Percentiles rank a stretch among this genome's conserved stretches.
Conservation (phyloP, 2,113 vertebrate species). For the Pygoscelis antarcticus region DNA sequence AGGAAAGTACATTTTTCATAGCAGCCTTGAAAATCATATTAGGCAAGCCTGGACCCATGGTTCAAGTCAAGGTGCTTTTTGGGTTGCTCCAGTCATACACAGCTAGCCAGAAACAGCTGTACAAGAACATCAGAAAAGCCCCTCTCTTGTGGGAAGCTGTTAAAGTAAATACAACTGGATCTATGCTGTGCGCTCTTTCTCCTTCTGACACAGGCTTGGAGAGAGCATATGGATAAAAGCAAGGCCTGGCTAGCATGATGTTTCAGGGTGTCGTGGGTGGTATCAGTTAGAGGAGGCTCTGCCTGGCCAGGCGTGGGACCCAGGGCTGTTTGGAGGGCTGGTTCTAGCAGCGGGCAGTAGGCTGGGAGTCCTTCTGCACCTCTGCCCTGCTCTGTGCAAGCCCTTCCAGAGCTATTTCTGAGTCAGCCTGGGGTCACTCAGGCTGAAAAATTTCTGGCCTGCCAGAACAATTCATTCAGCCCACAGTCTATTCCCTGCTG, state of each 20-base stretch:
- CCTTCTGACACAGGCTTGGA: neutral
- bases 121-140: neutral
- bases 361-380: neutral
- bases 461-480: slow-evolving; percentile 29
- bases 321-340: neutral
- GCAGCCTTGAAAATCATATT: neutral
- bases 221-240: neutral
- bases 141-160: neutral
- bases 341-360: neutral
- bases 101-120: neutral
- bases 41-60: neutral
- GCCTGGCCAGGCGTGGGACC: fast-evolving
- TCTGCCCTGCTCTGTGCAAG: fast-evolving
- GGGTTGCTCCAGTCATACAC: neutral
- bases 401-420: neutral
- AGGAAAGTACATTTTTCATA: neutral
- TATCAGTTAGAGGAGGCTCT: neutral
- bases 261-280: neutral
- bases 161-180: neutral
- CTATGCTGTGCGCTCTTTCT: neutral
- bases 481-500: neutral
- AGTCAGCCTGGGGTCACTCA: neutral
- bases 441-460: neutral
- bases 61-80: neutral
- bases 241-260: neutral